A percentile compares a stretch with the other conserved stretches of the same genome.
Evolutionary conservation across 2,797 vertebrate species (phyloP).

Genomic region (Masticophis lateralis): DNA sequence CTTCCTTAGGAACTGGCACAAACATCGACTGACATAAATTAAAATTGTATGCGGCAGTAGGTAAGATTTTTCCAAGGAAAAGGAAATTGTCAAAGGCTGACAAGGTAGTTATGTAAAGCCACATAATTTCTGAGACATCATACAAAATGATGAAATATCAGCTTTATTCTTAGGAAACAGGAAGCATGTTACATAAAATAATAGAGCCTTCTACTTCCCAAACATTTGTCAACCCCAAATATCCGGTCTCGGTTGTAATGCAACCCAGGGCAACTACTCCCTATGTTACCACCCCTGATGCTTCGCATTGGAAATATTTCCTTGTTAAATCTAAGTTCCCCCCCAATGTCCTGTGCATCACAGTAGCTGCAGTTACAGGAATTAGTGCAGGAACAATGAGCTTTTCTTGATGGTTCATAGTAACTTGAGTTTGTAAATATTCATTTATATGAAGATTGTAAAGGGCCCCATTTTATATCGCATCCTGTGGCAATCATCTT

Average conservation of each 20-base stretch:
- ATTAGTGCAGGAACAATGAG: not conserved
- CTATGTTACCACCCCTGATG: not conserved
- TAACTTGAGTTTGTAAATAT: not conserved
- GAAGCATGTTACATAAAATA: not conserved
- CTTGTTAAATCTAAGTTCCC: not conserved
- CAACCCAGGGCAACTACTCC: not conserved
- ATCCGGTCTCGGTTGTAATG: not conserved
- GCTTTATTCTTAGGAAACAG: not conserved
- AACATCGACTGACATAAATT: not conserved
- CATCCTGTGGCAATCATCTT: not conserved
- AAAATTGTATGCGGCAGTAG: not conserved
- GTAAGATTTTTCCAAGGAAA: not conserved
- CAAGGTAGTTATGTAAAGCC: not conserved
- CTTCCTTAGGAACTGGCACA: not conserved
- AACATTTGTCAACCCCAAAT: not conserved
- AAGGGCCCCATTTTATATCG: not conserved
- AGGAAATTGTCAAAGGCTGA: not conserved
- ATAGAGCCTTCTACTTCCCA: no score
- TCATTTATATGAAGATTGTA: not conserved
- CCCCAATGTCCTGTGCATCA: not conserved
- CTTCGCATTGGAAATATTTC: not conserved
- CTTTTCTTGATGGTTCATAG: not conserved
- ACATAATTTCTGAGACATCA: not conserved
- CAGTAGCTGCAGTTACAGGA: not conserved
- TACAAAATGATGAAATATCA: not conserved